Evolutionary conservation across 1,140 invertebrate species (phyloP), one percentile per base, ranked within the genome.

Genomic region (Ptiloglossa arizonensis): DNA sequence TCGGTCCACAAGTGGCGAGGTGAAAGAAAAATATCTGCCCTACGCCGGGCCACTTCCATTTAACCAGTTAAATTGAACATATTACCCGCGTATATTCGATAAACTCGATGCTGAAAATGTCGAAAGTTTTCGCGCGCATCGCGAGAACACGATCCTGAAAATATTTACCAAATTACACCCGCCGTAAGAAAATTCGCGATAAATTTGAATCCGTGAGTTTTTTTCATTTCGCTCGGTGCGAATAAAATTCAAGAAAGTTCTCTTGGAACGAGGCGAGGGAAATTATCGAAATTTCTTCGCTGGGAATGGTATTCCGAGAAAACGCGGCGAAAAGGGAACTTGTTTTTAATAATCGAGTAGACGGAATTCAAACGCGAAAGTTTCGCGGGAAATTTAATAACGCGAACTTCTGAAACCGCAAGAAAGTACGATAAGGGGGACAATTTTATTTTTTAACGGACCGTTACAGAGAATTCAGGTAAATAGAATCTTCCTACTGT

Each of bases 291-390:
- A 41, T 73, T 63, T 64, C 27, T 11, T 29, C 13, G 62, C 9
- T 15, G 24, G 46, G 13, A 56, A 56, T 56, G 24, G 4, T 15
- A 6, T 29, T 56, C 24, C 5, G 22, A 22, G 22, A 56, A 29
- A n/a, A 72, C 8, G 19, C 2, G 35, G 11, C 38, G 9, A 11
- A 57, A 29, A 35, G 1, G 22, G 29, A 75, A 38, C 17, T n/a
- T 75, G 64, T 48, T 75, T 75, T 68, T 75, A 68, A 75, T 75
- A 75, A 75, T 68, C 52, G 27, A 75, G 52, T 35, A 52, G 11
- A 67, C 19, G n/a, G 48, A 35, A 54, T 66, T 48, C 41, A 24
- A 29, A 46, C 27, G 62, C 24, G 24, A 2, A 57, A 75, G 63
- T 74, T 67, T 5, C 35, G 19, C n/a, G 50, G 6, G 29, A 68